These are phyloP conservation scores for Agelas oroides DNA, from an alignment of 37 sponge, comb jelly and placozoan genomes.

Conservation along the genomic window DNA sequence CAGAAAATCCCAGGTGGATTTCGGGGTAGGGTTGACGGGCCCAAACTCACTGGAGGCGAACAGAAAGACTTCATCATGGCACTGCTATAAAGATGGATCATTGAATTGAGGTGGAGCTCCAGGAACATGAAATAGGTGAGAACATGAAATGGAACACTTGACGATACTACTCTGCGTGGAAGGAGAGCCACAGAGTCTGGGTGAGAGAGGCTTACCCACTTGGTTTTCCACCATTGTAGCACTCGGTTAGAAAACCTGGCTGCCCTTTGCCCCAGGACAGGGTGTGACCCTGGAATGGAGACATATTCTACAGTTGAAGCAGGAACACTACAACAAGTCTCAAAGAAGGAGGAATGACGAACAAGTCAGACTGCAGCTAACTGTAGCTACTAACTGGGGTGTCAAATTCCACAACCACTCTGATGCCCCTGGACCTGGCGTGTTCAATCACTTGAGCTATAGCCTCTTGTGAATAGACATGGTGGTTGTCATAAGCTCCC, in stretches of 20 bases:
- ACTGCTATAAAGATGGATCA: too few species aligned
- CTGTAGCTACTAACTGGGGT: slow-evolving; percentile 83
- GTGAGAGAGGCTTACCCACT: slow-evolving; percentile 47
- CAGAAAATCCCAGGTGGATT: slow-evolving; percentile 82
- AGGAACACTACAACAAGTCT: neutral
- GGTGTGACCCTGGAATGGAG: slow-evolving; percentile 76
- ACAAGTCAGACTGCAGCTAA: too few species aligned
- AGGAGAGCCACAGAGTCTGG: too few species aligned
- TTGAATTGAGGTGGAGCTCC: too few species aligned
- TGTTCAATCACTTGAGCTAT: slow-evolving; percentile 73
- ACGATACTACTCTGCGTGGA: too few species aligned
- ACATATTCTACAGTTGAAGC: neutral
- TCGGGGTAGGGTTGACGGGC: slow-evolving; percentile 85
- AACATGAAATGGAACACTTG: too few species aligned
- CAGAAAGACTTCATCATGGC: neutral
- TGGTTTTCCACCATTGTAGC: slow-evolving; percentile 66
- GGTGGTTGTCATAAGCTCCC: slow-evolving; percentile 81
- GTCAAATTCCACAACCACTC: slow-evolving; percentile 95
- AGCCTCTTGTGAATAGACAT: slow-evolving; percentile 80
- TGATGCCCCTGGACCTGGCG: slow-evolving; percentile 87
- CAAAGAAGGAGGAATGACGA: too few species aligned
- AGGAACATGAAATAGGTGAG: too few species aligned
- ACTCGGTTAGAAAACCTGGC: slow-evolving; percentile 76
- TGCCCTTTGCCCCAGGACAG: slow-evolving; percentile 83
- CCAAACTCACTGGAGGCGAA: slow-evolving; percentile 64